These are phyloP conservation scores for Eupeodes corollae DNA, from an alignment of 1,140 invertebrate species.

Conservation along the genomic window DNA sequence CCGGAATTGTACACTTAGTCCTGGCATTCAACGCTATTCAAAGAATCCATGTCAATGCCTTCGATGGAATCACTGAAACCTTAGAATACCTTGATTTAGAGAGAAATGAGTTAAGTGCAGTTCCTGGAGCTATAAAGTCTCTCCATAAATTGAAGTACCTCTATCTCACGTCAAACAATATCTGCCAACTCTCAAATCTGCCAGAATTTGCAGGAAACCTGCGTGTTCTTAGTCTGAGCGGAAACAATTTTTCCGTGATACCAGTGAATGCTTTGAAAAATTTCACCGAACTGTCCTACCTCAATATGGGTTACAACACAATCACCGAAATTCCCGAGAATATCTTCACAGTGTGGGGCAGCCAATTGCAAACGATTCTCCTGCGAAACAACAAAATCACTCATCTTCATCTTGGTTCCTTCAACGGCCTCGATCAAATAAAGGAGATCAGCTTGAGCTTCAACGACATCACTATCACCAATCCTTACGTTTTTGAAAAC, in stretches of 20 bases:
- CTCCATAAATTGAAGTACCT: conserved; percentile 62
- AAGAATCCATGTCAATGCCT: conserved; percentile 54
- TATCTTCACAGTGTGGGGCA: conserved; percentile 64
- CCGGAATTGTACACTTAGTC: conserved; percentile 61
- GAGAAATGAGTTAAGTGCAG: conserved; percentile 56
- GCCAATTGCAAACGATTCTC: conserved; percentile 67
- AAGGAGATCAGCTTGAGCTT: conserved; percentile 81
- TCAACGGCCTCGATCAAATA: conserved; percentile 55
- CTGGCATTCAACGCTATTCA: conserved; percentile 65
- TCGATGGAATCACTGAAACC: conserved; percentile 55
- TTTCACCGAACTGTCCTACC: conserved; percentile 58
- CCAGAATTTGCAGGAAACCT: conserved; percentile 44
- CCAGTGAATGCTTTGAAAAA: conserved; percentile 55
- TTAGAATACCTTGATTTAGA: conserved; percentile 75
- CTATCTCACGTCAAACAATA: conserved; percentile 70
- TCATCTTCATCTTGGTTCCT: conserved; percentile 58
- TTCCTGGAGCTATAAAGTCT: conserved; percentile 55
- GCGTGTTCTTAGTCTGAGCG: conserved; percentile 65
- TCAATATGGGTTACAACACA: conserved; percentile 79
- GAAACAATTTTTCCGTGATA: conserved; percentile 62
- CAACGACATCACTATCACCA: conserved; percentile 68
- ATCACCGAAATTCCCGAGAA: conserved; percentile 61
- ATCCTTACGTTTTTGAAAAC: conserved; percentile 63
- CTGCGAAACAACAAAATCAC: conserved; percentile 75
- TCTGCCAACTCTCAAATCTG: conserved; percentile 42